A percentile compares a stretch with the other conserved stretches of the same genome.
These are phyloP conservation scores for Desmophyllum pertusum DNA, from an alignment of 92 coral and sea anemone species.

Conservation along the genomic window DNA sequence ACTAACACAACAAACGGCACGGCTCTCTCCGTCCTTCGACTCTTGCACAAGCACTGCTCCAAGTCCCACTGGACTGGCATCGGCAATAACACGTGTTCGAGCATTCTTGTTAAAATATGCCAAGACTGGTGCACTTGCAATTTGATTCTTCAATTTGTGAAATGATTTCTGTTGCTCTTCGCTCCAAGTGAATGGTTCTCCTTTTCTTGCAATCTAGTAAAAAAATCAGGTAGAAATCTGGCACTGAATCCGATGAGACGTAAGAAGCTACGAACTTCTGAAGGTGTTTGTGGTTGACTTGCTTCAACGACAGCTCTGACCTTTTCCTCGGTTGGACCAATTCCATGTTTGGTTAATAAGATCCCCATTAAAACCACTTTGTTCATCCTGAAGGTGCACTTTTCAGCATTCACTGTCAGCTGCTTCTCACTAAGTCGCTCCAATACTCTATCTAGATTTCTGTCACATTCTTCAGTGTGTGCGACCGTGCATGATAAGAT, in stretches of 20 bases:
- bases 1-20: conserved; percentile 40
- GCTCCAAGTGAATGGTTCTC: neutral
- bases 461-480: conserved; percentile 22
- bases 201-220: neutral
- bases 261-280: conserved; percentile 24
- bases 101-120: conserved; percentile 42
- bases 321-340: conserved; percentile 32
- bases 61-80: no score
- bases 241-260: conserved; percentile 8
- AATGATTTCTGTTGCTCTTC: conserved; percentile 23
- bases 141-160: conserved; percentile 4
- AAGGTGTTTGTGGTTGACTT: neutral
- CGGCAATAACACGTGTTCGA: conserved; percentile 24
- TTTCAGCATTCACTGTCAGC: conserved; percentile 47
- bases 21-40: conserved; percentile 19
- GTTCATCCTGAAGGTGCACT: conserved; percentile 47
- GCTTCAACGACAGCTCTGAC: neutral
- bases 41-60: no score
- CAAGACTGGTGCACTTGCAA: conserved; percentile 32
- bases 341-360: conserved; percentile 15
- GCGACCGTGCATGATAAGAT: conserved; percentile 29
- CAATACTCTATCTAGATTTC: neutral
- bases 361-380: conserved; percentile 16
- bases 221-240: conserved; percentile 17
- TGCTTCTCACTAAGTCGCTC: conserved; percentile 33